A percentile compares a stretch with the other conserved stretches of the same genome.
Evolutionary conservation across 30 jellyfish, hydroid and myxozoan species (phyloP).

Genomic region (Hydractinia symbiolongicarpus): DNA sequence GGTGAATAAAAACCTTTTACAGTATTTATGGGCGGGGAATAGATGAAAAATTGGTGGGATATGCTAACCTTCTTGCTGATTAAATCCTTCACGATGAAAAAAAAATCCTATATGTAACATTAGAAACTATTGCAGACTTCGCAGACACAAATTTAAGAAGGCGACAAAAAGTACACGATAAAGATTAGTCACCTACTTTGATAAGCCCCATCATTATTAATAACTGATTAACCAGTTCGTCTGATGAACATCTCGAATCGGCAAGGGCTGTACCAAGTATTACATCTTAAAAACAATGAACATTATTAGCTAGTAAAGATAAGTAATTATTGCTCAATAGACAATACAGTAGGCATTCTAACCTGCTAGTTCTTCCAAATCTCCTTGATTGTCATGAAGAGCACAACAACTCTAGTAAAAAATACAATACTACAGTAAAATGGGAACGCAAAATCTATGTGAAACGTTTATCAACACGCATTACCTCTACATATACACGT

Average conservation of each 20-base stretch:
- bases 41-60: too few species aligned
- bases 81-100: too few species aligned
- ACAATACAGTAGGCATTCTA: not conserved
- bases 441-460: too few species aligned
- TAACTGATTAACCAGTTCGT: conserved; percentile 27
- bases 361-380: conserved; percentile 23
- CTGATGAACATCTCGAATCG: conserved; percentile 9
- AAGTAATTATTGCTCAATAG: not conserved
- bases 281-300: conserved; percentile 35
- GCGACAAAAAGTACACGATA: too few species aligned
- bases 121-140: too few species aligned
- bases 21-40: too few species aligned
- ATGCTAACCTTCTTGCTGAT: too few species aligned
- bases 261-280: conserved; percentile 39
- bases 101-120: too few species aligned
- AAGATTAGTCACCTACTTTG: not conserved
- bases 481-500: too few species aligned
- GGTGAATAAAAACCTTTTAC: too few species aligned
- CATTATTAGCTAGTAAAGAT: not conserved
- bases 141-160: too few species aligned
- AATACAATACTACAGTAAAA: not conserved
- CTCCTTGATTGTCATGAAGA: not conserved
- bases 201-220: conserved; percentile 59
- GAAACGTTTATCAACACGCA: too few species aligned
- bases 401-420: conserved; percentile 9